Evolutionary conservation across 2,888 invertebrate species (phyloP), one percentile per base, ranked within the genome.

Genomic region (Microctonus aethiopoides): DNA sequence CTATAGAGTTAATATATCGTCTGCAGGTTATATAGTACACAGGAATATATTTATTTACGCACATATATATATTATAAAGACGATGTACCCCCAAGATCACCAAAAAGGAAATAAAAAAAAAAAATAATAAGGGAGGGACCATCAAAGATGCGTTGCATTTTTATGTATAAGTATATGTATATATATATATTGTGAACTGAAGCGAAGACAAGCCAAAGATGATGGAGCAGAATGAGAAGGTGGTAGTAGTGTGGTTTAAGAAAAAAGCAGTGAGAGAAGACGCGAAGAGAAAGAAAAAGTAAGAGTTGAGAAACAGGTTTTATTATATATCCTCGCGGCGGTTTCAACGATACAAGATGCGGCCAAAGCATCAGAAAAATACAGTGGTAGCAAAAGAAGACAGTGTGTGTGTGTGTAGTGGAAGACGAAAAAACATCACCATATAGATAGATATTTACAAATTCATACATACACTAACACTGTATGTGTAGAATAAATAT

Each of bases 261-360:
- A 63, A 62, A 52, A n/a, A 16, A 7, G 46, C 16, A 46, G 46
- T 9, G 46, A 32, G 41, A 36, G 52, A 54, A 39, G 26, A 26
- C 20, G 32, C 24, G 16, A 57, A 71, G 66, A 60, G 61, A 56
- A 64, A 61, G 57, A 71, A 73, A 75, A 77, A 76, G 76, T 72
- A 77, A 76, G 74, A 76, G 78, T 75, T 72, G 78, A 75, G 77
- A 74, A 79, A 79, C 79, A 78, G 76, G 79, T 79, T 79, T 78
- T 74, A 56, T 62, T 68, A 63, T 56, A 51, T 68, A 63, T 56
- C 56, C 68, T 41, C 41, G 24, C 46, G 57, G 68, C 68, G 67
- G 63, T 57, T 68, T 41, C 56, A 52, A 61, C 24, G 39, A 66
- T 52, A 29, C 66, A 56, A 41, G 52, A 16, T 22, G 54, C 16